Evolutionary conservation across 2,113 vertebrate genomes (phyloP).

Genomic region (Callocephalon fimbriatum): DNA sequence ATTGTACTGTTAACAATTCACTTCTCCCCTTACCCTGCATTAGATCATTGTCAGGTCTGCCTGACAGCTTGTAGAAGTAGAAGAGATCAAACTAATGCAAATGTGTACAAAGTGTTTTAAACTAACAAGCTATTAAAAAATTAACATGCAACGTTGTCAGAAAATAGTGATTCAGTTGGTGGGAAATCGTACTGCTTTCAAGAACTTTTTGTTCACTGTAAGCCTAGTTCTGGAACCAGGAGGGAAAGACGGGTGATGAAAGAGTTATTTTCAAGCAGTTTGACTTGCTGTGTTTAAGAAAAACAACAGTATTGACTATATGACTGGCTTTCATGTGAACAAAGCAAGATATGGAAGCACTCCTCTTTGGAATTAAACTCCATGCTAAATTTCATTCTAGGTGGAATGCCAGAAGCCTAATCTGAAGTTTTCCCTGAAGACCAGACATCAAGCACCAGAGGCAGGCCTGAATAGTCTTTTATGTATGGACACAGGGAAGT

Average conservation of each 20-base stretch:
- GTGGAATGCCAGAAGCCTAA: neutral
- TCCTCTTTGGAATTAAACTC: neutral
- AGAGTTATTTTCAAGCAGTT: neutral
- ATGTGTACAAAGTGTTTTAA: neutral
- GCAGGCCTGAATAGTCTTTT: neutral
- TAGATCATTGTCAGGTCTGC: neutral
- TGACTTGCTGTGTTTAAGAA: neutral
- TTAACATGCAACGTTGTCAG: neutral
- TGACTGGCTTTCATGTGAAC: neutral
- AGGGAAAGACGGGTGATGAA: neutral
- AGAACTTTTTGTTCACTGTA: neutral
- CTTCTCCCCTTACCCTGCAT: neutral
- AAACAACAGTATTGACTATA: neutral
- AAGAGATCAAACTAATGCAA: neutral
- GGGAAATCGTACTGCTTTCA: neutral
- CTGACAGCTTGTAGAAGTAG: neutral
- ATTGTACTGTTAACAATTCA: neutral
- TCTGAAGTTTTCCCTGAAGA: neutral
- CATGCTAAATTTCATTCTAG: neutral
- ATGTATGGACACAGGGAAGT: neutral
- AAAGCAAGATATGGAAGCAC: neutral
- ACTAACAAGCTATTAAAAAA: neutral
- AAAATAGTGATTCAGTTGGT: neutral
- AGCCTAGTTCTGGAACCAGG: neutral
- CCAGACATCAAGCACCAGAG: neutral